Evolutionary conservation across 2,888 invertebrate species (phyloP).

Genomic region (Agelastica alni): DNA sequence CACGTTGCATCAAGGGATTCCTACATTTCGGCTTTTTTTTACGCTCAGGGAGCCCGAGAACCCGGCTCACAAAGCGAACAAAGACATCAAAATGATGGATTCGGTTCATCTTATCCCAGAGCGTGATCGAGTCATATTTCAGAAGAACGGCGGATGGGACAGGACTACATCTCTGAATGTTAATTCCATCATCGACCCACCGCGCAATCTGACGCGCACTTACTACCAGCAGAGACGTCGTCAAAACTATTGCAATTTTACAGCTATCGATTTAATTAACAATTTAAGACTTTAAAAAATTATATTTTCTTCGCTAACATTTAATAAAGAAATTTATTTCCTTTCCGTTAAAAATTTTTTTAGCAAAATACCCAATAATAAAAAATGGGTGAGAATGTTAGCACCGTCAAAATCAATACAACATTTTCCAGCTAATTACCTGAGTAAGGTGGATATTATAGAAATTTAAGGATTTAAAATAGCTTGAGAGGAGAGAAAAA

Average conservation of each 20-base stretch:
- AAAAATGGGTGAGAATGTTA: no score
- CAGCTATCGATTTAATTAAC: no score
- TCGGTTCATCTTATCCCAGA: constrained; percentile 59
- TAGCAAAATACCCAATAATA: no score
- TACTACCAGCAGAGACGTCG: constrained; percentile 11
- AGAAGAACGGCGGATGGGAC: constrained; percentile 53
- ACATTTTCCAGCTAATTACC: no score
- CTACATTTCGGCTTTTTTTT: constrained; percentile 54
- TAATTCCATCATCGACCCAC: constrained; percentile 55
- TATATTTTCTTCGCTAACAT: no score
- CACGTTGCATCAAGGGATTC: constrained; percentile 54
- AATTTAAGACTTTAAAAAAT: no score
- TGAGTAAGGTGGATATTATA: no score
- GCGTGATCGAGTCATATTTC: constrained; percentile 61
- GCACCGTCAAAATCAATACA: no score
- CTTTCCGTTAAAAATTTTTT: no score
- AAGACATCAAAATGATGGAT: constrained; percentile 61
- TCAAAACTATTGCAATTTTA: constrained; percentile 5
- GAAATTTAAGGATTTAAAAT: no score
- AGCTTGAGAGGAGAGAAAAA: no score
- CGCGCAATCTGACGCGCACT: constrained; percentile 34
- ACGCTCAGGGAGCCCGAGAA: constrained; percentile 45
- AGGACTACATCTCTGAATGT: constrained; percentile 56
- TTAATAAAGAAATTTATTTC: no score
- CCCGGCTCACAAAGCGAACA: constrained; percentile 54